A percentile compares a stretch with the other conserved stretches of the same genome.
These are phyloP conservation scores for Orchesellides sinensis DNA, from an alignment of 2,888 invertebrate species.

Conservation along the genomic window DNA sequence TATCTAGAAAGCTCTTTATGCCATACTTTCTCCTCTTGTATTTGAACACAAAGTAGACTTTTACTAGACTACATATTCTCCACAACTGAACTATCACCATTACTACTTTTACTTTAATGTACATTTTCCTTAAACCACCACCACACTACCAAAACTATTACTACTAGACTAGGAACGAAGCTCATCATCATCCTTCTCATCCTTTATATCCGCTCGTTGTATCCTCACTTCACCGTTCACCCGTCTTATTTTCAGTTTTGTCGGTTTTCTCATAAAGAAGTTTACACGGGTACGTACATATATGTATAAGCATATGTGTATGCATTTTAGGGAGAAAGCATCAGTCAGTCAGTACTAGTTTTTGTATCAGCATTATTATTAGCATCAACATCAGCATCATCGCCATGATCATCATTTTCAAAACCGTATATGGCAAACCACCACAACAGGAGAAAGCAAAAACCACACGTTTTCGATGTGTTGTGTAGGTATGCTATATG, in stretches of 20 bases:
- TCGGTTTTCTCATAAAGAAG: background rate
- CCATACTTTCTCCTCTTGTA: background rate
- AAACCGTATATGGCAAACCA: background rate
- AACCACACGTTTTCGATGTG: background rate
- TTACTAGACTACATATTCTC: background rate
- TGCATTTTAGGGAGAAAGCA: too few species aligned
- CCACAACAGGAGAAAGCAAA: background rate
- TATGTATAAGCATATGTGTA: too few species aligned
- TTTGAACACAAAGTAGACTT: background rate
- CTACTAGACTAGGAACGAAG: background rate
- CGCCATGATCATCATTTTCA: background rate
- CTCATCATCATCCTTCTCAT: conserved; percentile 25
- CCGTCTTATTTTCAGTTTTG: background rate
- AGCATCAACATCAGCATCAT: conserved; percentile 15
- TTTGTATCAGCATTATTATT: too few species aligned
- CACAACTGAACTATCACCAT: background rate
- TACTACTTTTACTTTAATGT: conserved; percentile 18
- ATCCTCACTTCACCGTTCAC: background rate
- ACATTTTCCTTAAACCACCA: conserved; percentile 19
- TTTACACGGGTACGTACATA: background rate
- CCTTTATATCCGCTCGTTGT: too few species aligned
- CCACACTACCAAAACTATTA: conserved; percentile 25
- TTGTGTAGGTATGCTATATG: too few species aligned
- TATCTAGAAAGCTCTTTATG: conserved; percentile 22
- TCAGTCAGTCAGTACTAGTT: conserved; percentile 14